Evolutionary conservation across 2,113 vertebrate species (phyloP).

Genomic region (Oncorhynchus masou): DNA sequence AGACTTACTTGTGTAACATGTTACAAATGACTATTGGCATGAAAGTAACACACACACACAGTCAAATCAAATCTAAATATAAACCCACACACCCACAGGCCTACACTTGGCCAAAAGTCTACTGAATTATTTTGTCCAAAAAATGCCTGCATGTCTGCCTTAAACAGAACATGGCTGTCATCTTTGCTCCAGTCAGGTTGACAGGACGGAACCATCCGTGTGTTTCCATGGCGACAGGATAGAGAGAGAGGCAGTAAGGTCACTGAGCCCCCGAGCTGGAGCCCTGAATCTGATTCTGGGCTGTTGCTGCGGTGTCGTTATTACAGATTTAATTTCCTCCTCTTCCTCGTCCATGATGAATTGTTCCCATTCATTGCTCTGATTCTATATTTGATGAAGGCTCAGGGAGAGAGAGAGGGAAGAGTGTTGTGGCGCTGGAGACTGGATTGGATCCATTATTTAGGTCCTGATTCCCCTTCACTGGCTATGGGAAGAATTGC

Average conservation of each 20-base stretch:
- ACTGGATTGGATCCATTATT: slow-evolving; percentile 70
- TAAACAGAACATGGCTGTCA: slow-evolving; percentile 18
- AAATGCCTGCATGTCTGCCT: slow-evolving; percentile 23
- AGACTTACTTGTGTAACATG: too few relatives aligned
- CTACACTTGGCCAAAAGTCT: neutral
- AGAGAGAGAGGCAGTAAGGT: slow-evolving; percentile 75
- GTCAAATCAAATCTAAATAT: too few relatives aligned
- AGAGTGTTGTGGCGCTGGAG: slow-evolving; percentile 38
- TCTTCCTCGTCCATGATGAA: slow-evolving; percentile 63
- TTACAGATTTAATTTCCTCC: slow-evolving; percentile 72
- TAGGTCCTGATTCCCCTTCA: slow-evolving; percentile 45
- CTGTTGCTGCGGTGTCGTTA: slow-evolving; percentile 55
- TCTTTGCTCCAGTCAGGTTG: slow-evolving; percentile 69
- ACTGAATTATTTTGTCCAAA: slow-evolving; percentile 30
- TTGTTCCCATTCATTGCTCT: slow-evolving; percentile 34
- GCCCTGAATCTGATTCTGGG: slow-evolving; percentile 47
- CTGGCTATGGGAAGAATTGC: slow-evolving; percentile 7
- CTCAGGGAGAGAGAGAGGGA: slow-evolving; percentile 29
- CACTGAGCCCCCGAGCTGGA: slow-evolving; percentile 69
- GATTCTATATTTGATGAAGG: slow-evolving; percentile 55
- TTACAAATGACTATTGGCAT: too few relatives aligned
- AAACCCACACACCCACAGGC: neutral
- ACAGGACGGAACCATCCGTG: slow-evolving; percentile 68
- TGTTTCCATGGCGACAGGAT: slow-evolving; percentile 86
- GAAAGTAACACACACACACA: slow-evolving; percentile 11